Base-by-base conservation (phyloP, 2,888 invertebrate genomes). In the Odontomyia ornata region DNA sequence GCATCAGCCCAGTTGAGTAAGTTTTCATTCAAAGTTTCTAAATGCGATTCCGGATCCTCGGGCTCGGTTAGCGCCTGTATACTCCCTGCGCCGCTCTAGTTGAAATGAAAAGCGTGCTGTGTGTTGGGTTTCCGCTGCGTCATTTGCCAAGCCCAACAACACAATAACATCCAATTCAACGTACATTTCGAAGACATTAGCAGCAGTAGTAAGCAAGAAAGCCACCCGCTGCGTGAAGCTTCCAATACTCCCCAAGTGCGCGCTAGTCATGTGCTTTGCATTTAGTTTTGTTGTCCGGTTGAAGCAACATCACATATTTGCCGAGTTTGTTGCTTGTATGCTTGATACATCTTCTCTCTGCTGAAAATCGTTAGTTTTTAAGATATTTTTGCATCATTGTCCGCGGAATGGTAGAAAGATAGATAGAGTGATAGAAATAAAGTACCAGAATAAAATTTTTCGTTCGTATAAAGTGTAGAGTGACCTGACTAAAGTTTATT, bases 81-180 rank as follows among this genome's bases (percentile, higher is more conserved):
- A 27, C n/a, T 47, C 25, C 60, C 60, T 25, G 21, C 60, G 60
- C 1, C 15, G 52, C 23, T 13, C 25, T 25, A 25, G 23, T 25
- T 11, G 60, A 60, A 11, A 60, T 15, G 18, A 15, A 47, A 25
- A 9, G 30, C n/a, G 30, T 11, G 23, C 7, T 72, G 46, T 72
- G 52, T 65, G 52, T 78, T 72, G 76, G 71, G 78, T 79, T 79
- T 79, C 78, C 79, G 79, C 79, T 79, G 79, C 79, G 79, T 79
- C 79, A 79, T 78, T 79, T 77, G 79, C 76, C 78, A 77, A 78
- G 77, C 79, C 78, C 78, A 21, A 18, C 60, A 60, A 13, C 7
- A 25, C 21, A 60, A 21, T 28, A 75, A 52, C 47, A 71, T 75
- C 64, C 57, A 52, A 23, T 60, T 23, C 60, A 13, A 11, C 60